These are phyloP conservation scores for Vanessa atalanta DNA, from an alignment of 1,140 invertebrate species.

Conservation along the genomic window DNA sequence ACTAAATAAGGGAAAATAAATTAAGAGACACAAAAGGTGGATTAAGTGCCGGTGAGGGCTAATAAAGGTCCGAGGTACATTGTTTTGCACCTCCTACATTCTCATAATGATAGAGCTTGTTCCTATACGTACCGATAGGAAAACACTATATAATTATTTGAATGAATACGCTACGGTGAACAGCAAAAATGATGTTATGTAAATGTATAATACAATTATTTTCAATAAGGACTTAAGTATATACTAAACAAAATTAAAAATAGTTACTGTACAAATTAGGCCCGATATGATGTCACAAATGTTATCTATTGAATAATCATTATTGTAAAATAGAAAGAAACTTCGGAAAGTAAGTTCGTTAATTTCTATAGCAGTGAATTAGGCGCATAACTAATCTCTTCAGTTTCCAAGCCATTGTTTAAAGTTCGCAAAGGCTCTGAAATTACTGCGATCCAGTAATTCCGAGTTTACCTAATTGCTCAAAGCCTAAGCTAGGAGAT, in stretches of 20 bases:
- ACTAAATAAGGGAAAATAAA: slow-evolving; percentile 31
- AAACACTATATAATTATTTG: not conserved
- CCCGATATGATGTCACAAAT: no score
- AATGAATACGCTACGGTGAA: not conserved
- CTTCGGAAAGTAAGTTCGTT: not conserved
- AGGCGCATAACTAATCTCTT: slow-evolving; percentile 8
- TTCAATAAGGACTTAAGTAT: no score
- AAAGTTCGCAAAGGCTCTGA: slow-evolving; percentile 19
- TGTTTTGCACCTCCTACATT: slow-evolving; percentile 28
- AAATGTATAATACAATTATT: no score
- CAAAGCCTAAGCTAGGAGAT: not conserved
- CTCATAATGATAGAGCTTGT: slow-evolving; percentile 32
- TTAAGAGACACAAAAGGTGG: slow-evolving; percentile 28
- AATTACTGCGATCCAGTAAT: slow-evolving; percentile 20
- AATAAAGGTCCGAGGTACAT: slow-evolving; percentile 32
- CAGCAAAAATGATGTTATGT: not conserved
- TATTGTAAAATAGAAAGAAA: not conserved
- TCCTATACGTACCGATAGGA: not conserved
- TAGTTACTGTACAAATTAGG: no score
- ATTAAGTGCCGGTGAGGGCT: slow-evolving; percentile 22
- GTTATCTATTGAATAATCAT: not conserved
- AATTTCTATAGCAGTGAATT: slow-evolving; percentile 4
- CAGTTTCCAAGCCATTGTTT: slow-evolving; percentile 13
- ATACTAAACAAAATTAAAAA: no score
- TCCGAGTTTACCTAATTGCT: slow-evolving; percentile 15